Conservation (phyloP, 2,113 vertebrate genomes). For the Monopterus albus region DNA sequence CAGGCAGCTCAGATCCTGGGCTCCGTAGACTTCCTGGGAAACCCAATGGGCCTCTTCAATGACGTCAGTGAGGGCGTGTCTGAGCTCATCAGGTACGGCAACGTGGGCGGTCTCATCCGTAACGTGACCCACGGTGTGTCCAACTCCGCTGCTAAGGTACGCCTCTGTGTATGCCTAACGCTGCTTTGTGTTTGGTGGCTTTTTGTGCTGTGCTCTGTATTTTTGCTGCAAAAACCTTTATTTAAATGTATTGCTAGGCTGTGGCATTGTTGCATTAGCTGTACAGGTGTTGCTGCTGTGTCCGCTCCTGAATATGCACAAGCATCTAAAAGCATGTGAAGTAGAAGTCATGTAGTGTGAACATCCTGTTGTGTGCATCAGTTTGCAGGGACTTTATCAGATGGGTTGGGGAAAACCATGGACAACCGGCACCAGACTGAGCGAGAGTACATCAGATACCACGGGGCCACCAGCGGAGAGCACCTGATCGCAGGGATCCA, state of each 20-base stretch:
- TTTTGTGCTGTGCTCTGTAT: too few species aligned
- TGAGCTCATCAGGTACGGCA: conserved; percentile 95
- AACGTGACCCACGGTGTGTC: conserved; percentile 98
- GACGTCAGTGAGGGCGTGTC: conserved; percentile 95
- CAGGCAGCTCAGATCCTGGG: conserved; percentile 96
- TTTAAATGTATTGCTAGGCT: too few species aligned
- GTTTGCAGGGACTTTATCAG: conserved; percentile 96
- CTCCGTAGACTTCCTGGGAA: conserved; percentile 97
- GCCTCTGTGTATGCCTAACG: not conserved
- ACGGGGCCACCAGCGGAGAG: conserved; percentile 95
- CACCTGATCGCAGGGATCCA: conserved; percentile 97
- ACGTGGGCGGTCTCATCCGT: conserved; percentile 94
- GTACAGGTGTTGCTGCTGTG: not conserved
- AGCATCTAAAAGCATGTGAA: not conserved
- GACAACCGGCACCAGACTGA: conserved; percentile 95
- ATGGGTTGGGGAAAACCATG: conserved; percentile 97
- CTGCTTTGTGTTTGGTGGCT: too few species aligned
- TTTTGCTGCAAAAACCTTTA: too few species aligned
- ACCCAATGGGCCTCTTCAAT: conserved; percentile 95
- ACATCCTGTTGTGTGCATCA: conserved; percentile 54
- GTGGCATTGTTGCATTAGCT: too few species aligned
- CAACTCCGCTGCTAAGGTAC: conserved; percentile 97
- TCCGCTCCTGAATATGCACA: too few species aligned
- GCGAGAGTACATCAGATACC: conserved; percentile 96
- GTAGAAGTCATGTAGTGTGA: not conserved